These are phyloP conservation scores for Cottoperca gobio DNA, from an alignment of 2,797 vertebrate species.

Conservation along the genomic window DNA sequence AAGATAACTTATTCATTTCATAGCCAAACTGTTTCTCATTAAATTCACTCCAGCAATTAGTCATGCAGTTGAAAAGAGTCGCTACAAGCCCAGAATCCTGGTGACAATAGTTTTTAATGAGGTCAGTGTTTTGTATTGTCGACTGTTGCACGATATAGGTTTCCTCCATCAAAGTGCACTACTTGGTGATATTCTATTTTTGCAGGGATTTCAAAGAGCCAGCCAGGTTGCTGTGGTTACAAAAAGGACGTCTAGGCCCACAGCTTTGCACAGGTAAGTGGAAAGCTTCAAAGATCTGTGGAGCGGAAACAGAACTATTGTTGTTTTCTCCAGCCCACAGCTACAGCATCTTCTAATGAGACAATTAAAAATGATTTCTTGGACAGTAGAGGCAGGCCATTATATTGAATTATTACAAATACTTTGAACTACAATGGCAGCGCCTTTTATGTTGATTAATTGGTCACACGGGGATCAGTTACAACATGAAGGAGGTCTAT, in stretches of 20 bases:
- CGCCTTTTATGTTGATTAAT: constrained; percentile 78
- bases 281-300: constrained; percentile 76
- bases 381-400: constrained; percentile 74
- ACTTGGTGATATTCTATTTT: constrained; percentile 73
- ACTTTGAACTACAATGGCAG: constrained; percentile 72
- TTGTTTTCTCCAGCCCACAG: constrained; percentile 71
- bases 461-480: constrained; percentile 78
- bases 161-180: constrained; percentile 68
- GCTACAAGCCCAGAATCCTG: constrained; percentile 50
- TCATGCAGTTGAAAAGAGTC: constrained; percentile 55
- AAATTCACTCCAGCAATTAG: constrained; percentile 71
- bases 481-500: constrained; percentile 64
- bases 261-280: constrained; percentile 74
- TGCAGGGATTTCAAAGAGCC: constrained; percentile 78
- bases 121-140: constrained; percentile 67
- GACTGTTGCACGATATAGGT: constrained; percentile 56
- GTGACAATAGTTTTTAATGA: constrained; percentile 72
- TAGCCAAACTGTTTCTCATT: constrained; percentile 61
- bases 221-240: constrained; percentile 76
- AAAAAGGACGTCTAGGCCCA: constrained; percentile 65
- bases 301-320: constrained; percentile 66
- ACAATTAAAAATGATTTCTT: constrained; percentile 82
- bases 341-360: constrained; percentile 74
- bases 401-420: constrained; percentile 78
- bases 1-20: constrained; percentile 45